These are phyloP conservation scores for Caenorhabditis sinica DNA, from an alignment of 2,888 invertebrate species.

Conservation along the genomic window DNA sequence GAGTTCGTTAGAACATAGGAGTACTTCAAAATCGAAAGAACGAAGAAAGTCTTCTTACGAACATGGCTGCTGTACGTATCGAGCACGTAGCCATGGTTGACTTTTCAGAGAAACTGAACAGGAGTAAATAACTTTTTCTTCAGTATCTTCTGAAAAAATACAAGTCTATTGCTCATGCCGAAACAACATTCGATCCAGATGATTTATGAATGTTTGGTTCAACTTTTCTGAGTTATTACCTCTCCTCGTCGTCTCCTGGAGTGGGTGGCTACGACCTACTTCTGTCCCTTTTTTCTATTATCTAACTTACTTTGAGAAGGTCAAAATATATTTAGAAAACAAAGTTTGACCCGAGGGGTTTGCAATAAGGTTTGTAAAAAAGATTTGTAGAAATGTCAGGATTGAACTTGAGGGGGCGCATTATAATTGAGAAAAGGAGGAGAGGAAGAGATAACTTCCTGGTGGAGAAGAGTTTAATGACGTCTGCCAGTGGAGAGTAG, in stretches of 20 bases:
- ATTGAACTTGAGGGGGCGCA: slow-evolving; percentile 42
- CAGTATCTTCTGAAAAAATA: background rate
- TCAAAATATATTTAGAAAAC: slow-evolving; percentile 36
- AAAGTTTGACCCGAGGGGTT: too few species aligned
- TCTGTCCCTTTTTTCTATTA: background rate
- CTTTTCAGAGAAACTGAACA: too few species aligned
- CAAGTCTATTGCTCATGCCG: background rate
- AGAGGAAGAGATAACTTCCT: slow-evolving; percentile 43
- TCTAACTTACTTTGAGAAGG: slow-evolving; percentile 4
- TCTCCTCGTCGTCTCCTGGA: slow-evolving; percentile 5
- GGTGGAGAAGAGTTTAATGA: slow-evolving; percentile 12
- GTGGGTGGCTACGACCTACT: slow-evolving; percentile 9
- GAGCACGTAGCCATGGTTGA: too few species aligned
- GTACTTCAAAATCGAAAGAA: too few species aligned
- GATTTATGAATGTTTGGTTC: slow-evolving; percentile 31
- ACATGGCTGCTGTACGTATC: too few species aligned
- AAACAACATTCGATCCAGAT: slow-evolving; percentile 16
- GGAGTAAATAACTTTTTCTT: too few species aligned
- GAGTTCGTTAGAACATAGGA: background rate
- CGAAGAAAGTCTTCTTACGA: too few species aligned
- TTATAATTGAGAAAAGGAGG: slow-evolving; percentile 51
- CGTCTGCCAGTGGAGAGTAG: slow-evolving; percentile 12
- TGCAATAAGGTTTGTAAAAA: slow-evolving; percentile 17
- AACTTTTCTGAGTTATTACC: slow-evolving; percentile 24
- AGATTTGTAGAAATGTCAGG: background rate